Evolutionary conservation across 2,797 vertebrate species (phyloP), one percentile per base, ranked within the genome.

Genomic region (Hyperoplus lanceolatus): DNA sequence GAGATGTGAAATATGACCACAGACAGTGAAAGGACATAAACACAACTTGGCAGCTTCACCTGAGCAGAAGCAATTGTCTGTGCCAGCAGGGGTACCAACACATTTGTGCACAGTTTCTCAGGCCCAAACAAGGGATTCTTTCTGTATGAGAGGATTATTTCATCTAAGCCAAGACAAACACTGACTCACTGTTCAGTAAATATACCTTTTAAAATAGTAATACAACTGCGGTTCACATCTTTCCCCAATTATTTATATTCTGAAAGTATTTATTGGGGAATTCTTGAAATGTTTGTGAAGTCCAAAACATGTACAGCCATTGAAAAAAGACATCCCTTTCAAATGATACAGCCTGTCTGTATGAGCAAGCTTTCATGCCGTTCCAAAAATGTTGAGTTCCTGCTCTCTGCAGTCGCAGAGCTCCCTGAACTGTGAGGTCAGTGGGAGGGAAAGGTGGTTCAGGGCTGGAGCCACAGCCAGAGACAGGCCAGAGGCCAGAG

Each of bases 1-100:
- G 64, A 75, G 81, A 87, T 77, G 41, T 76, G 90, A 94, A 92
- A 94, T 88, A 87, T 74, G 90, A 93, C 81, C 84, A 53, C 83
- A 72, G 73, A 81, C 70, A 45, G 56, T 84, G 90, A 86, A 72
- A 84, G 79, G 76, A 82, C 72, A 81, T 82, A 79, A 90, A 90
- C 82, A 85, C 70, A 66, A 65, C 78, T 87, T 86, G 82, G 78
- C 83, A 83, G 57, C 80, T 65, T 87, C 73, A 78, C 67, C 78
- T 83, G 61, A 48, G 4, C 66, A 86, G 75, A 79, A 51, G 84
- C 73, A 59, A 67, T 80, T 68, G 67, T 79, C 54, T 53, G 46
- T 63, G 49, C 61, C 80, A 82, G 53, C n/a, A 54, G 73, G 39
- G 4, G 41, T 43, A 78, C 62, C 46, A 51, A 63, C 51, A 56